Evolutionary conservation across 2,113 vertebrate genomes (phyloP).

Genomic region (Erpornis zantholeuca): DNA sequence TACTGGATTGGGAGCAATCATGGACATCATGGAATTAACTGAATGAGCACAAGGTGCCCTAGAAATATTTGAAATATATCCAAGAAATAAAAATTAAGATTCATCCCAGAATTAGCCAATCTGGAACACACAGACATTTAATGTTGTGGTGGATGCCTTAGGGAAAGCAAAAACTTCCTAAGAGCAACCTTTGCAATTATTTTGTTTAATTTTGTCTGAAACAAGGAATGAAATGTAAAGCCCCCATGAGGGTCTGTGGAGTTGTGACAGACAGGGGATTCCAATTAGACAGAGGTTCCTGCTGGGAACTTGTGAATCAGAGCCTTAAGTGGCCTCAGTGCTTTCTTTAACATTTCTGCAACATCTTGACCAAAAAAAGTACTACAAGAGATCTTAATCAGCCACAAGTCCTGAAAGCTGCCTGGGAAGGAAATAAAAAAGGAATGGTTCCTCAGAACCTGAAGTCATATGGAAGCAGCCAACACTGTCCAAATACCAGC

Average conservation of each 20-base stretch:
- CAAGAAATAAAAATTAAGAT: not conserved
- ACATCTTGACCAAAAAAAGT: not conserved
- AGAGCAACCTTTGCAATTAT: not conserved
- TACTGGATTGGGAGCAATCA: not conserved
- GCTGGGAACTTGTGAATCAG: not conserved
- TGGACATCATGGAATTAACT: not conserved
- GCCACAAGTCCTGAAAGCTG: not conserved
- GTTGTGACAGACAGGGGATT: not conserved
- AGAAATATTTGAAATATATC: not conserved
- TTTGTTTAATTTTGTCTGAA: constrained; percentile 12
- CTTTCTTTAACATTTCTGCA: not conserved
- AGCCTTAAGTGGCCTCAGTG: not conserved
- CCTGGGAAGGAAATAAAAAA: not conserved
- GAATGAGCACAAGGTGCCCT: not conserved
- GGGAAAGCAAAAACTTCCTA: not conserved
- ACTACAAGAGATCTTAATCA: not conserved
- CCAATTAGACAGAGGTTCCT: not conserved
- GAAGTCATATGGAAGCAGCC: not conserved
- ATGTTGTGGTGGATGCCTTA: not conserved
- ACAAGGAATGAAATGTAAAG: not conserved
- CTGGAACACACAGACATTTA: not conserved
- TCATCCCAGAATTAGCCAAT: not conserved
- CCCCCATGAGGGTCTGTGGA: not conserved
- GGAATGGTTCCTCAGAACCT: not conserved
- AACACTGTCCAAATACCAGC: not conserved